Evolutionary conservation across 2,113 vertebrate genomes (phyloP).

Genomic region (Catharus minimus): DNA sequence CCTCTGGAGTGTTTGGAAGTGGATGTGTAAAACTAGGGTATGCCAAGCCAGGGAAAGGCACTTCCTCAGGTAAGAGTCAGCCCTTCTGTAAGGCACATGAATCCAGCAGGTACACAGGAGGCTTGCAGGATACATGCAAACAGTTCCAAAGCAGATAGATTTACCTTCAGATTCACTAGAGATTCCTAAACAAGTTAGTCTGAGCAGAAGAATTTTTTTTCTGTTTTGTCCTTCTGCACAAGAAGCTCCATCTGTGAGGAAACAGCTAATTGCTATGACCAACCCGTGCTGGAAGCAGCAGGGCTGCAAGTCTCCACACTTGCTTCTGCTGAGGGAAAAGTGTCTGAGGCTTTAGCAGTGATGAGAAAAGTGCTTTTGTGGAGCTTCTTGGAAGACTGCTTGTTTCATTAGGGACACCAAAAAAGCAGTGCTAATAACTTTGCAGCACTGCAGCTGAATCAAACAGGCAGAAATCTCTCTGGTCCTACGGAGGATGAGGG

Average conservation of each 20-base stretch:
- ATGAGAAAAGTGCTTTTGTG: background rate
- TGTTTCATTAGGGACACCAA: background rate
- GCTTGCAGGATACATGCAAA: background rate
- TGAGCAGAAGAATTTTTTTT: background rate
- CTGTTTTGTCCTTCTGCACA: background rate
- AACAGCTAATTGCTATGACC: background rate
- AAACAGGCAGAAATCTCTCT: background rate
- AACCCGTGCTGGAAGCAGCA: background rate
- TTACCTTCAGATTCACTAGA: background rate
- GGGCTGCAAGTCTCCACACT: background rate
- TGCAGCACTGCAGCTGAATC: background rate
- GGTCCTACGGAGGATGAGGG: background rate
- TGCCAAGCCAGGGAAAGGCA: background rate
- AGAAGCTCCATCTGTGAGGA: constrained; percentile 29
- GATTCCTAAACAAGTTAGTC: background rate
- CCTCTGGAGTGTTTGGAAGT: background rate
- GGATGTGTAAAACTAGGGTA: accelerated
- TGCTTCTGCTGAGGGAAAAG: background rate
- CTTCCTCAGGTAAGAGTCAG: background rate
- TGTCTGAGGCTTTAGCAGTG: background rate
- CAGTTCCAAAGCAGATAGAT: background rate
- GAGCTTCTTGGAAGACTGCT: background rate
- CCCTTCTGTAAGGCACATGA: background rate
- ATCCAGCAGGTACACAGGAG: background rate
- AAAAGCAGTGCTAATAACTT: background rate